Percentiles rank a stretch among this genome's conserved stretches.
Conservation (phyloP, 2,888 invertebrate species). For the Eremobia ochroleuca region DNA sequence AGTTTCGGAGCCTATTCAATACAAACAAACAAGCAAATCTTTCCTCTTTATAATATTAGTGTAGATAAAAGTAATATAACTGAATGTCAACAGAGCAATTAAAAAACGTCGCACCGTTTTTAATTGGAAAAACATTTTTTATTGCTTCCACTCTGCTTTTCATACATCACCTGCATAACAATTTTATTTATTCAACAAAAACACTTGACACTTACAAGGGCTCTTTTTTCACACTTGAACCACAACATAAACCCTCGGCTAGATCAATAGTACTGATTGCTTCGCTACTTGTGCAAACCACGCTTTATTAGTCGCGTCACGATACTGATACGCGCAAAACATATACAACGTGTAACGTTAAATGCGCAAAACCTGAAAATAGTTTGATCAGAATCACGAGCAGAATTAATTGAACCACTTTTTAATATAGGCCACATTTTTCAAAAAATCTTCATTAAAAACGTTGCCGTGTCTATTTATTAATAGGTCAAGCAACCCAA, state of each 20-base stretch:
- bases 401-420: no score
- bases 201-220: conserved; percentile 10
- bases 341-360: no score
- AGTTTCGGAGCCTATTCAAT: no score
- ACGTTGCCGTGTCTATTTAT: no score
- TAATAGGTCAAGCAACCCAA: no score
- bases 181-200: conserved; percentile 20
- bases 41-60: no score
- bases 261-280: conserved; percentile 73
- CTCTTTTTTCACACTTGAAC: conserved; percentile 67
- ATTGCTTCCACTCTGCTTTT: conserved; percentile 3
- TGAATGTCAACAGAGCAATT: conserved; percentile 4
- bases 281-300: conserved; percentile 46
- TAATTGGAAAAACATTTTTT: conserved; percentile 20
- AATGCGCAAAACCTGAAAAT: no score
- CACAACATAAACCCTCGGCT: conserved; percentile 59
- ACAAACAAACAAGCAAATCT: no score
- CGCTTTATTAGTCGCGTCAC: conserved; percentile 48
- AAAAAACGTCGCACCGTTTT: conserved; percentile 9
- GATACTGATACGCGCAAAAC: conserved; percentile 29
- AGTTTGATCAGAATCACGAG: no score
- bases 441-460: no score
- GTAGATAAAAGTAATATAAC: not conserved
- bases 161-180: not conserved
- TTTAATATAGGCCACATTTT: no score